Evolutionary conservation across 2,113 vertebrate species (phyloP).

Genomic region (Odocoileus hemionus): DNA sequence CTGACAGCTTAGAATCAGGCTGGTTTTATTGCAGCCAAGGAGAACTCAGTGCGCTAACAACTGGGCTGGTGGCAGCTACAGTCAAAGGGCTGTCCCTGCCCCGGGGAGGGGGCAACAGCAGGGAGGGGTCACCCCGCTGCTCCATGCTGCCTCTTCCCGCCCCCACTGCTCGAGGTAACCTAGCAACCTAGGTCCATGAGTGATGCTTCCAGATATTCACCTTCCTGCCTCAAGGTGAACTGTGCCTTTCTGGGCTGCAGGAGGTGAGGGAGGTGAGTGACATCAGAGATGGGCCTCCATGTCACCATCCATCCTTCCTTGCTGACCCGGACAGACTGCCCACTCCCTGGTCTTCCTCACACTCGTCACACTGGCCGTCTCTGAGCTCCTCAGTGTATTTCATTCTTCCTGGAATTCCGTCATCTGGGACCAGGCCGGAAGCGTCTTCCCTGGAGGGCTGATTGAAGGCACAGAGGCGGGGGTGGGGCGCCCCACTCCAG

Average conservation of each 20-base stretch:
- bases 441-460: background rate
- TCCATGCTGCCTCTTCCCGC: background rate
- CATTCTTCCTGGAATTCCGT: background rate
- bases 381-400: background rate
- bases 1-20: background rate
- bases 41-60: background rate
- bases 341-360: background rate
- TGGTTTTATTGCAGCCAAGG: background rate
- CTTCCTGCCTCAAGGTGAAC: background rate
- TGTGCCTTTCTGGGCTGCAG: background rate
- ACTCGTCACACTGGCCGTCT: background rate
- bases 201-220: background rate
- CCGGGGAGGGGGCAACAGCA: rapidly evolving
- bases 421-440: background rate
- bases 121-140: background rate
- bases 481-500: rapidly evolving
- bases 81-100: background rate
- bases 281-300: background rate
- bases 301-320: background rate
- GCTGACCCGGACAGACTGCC: background rate
- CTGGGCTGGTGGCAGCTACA: background rate
- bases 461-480: background rate
- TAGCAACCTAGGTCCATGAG: background rate
- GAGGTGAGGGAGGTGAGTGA: background rate
- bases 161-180: background rate